Base-by-base conservation (phyloP, 2,797 vertebrate genomes). In the Myripristis jacobus region DNA sequence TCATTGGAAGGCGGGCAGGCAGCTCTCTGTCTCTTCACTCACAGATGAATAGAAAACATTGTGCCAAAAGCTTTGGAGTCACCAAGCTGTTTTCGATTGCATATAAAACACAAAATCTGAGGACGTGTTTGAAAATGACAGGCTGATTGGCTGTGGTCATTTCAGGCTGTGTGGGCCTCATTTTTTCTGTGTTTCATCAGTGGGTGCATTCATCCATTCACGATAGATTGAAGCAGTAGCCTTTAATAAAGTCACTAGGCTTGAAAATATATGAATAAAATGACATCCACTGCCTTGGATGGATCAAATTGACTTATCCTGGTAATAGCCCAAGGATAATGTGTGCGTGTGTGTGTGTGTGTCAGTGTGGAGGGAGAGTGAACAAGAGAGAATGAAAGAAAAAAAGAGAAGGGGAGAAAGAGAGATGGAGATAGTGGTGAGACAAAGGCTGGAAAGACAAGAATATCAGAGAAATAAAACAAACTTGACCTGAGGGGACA, bases 401-500 rank as follows among this genome's bases (percentile, higher is more conserved):
- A 69, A 25, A 43, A 31, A 66, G 18, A 6, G 77, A 51, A 82
- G 60, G 81, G 66, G 64, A 88, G 81, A 85, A 85, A 77, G 63
- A 82, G 81, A 88, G 86, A 91, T 86, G 83, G 81, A 91, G 87
- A 87, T 74, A 81, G 78, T 84, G 74, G 75, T 74, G 81, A 81
- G 85, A 89, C 87, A 88, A 82, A 86, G 82, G 77, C 86, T 81
- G 64, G 85, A 89, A 90, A 93, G 93, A 91, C 77, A 90, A 91
- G 79, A 86, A 92, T 92, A 94, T 92, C 94, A 94, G 90, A 92
- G 90, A 93, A 92, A 94, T 95, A 95, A 95, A 95, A 95, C 95
- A 94, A 94, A 95, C 93, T 88, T 92, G 94, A 95, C 95, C 95
- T 92, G 89, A 93, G 94, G 90, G 94, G 95, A 95, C 94, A 91